Base-by-base conservation (phyloP, 2,113 vertebrate genomes). In the Arothron firmamentum region DNA sequence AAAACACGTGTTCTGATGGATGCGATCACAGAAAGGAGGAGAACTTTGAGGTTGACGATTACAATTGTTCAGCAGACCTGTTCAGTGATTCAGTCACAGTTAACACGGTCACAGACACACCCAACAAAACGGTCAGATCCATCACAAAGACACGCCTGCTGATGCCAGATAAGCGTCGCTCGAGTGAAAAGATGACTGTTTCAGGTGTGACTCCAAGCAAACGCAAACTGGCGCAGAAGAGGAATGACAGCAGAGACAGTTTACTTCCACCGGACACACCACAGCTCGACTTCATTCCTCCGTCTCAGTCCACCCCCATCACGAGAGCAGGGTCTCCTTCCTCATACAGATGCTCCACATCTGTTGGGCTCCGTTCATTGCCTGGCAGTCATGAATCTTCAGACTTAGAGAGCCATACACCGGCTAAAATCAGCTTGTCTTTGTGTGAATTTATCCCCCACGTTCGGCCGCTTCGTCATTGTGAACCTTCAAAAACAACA, bases 51-150 rank as follows among this genome's bases (percentile, higher is more conserved):
- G 77, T 13, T 0, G 62, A 80, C 4, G 15, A 48, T 14, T 89
- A 84, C 17, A 57, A 88, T 52, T 89, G 74, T 64, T 89, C 88
- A 11, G 78, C 76, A 23, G 88, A 89, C 59, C 62, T 89, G 3
- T 89, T 89, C 50, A n/a, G 68, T 54, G 50, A 43, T 61, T 78
- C 81, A 15, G 6, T 34, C 1, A 1, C 12, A 5, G 58, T 1
- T 1, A 21, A 57, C 8, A 19, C 19, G 8, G 51, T 28, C 55
- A 17, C 28, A 13, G 42, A 54, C n/a, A 41, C n/a, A 0, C 47
- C 34, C 1, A 6, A 43, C 43, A 62, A 72, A 55, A 19, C 42
- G 0, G 4, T 41, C 43, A 15, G n/a, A 0, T 19, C 6, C 0
- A 15, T 6, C 3, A 5, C 16, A 13, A 45, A 56, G 6, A 34